Evolutionary conservation across 92 coral and sea anemone genomes (phyloP).

Genomic region (Porites divaricata): DNA sequence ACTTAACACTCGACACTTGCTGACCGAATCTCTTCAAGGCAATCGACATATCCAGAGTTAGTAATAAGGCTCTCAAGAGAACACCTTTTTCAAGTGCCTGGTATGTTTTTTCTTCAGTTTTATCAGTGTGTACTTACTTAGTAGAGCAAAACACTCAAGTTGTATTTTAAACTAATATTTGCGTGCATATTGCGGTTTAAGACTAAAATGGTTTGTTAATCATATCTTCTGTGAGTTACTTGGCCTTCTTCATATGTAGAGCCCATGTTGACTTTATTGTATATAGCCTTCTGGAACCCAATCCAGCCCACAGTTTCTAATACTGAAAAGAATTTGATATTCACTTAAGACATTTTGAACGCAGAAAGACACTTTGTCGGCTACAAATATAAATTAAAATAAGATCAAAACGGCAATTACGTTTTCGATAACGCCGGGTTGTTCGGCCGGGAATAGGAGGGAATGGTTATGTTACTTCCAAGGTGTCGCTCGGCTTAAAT

Average conservation of each 20-base stretch:
- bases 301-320: background rate
- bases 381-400: background rate
- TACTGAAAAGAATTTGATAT: background rate
- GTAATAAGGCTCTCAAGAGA: background rate
- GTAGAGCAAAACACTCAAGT: background rate
- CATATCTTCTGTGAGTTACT: background rate
- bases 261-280: background rate
- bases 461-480: background rate
- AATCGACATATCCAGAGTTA: background rate
- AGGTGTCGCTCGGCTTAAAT: background rate
- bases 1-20: background rate
- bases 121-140: background rate
- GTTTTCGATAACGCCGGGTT: background rate
- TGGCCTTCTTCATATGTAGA: too few relatives aligned
- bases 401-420: background rate
- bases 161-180: background rate
- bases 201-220: background rate
- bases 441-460: too few relatives aligned
- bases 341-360: conserved; percentile 13
- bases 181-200: conserved; percentile 1
- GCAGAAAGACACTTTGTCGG: conserved; percentile 14
- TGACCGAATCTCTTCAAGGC: background rate
- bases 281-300: too few relatives aligned
- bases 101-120: conserved; percentile 20
- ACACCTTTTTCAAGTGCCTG: conserved; percentile 24